Evolutionary conservation across 2,888 invertebrate species (phyloP).

Genomic region (Globia sparganii): DNA sequence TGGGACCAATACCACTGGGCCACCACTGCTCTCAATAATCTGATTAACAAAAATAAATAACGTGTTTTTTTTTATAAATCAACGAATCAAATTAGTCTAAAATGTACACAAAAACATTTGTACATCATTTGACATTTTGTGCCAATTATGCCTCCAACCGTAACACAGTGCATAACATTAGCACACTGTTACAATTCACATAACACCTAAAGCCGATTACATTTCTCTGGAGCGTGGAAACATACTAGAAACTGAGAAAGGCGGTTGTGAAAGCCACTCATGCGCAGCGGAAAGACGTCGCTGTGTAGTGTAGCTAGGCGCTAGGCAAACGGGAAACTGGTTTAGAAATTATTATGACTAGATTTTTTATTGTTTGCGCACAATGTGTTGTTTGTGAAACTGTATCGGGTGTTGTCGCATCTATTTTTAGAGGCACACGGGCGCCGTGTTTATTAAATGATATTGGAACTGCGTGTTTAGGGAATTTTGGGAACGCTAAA

Average conservation of each 20-base stretch:
- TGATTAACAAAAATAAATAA: background rate
- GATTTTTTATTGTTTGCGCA: slow-evolving; percentile 14
- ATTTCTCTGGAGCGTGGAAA: slow-evolving; percentile 71
- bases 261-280: slow-evolving; percentile 81
- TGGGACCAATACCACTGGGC: no score
- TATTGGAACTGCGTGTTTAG: background rate
- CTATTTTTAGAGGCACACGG: background rate
- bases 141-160: background rate
- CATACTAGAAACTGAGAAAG: slow-evolving; percentile 79
- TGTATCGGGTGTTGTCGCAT: slow-evolving; percentile 1
- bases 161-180: slow-evolving; percentile 35
- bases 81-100: background rate
- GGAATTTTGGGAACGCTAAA: background rate
- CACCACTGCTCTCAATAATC: no score
- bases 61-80: background rate
- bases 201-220: slow-evolving; percentile 30
- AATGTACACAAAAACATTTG: background rate
- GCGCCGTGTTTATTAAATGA: background rate
- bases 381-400: slow-evolving; percentile 3
- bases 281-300: slow-evolving; percentile 71
- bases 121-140: background rate
- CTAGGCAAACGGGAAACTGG: slow-evolving; percentile 36
- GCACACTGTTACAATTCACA: slow-evolving; percentile 49
- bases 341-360: slow-evolving; percentile 43
- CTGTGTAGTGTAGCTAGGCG: slow-evolving; percentile 75